phyloP scores from a whole-genome alignment of 2,113 vertebrate genomes.

The Lophochroa leadbeateri region DNA sequence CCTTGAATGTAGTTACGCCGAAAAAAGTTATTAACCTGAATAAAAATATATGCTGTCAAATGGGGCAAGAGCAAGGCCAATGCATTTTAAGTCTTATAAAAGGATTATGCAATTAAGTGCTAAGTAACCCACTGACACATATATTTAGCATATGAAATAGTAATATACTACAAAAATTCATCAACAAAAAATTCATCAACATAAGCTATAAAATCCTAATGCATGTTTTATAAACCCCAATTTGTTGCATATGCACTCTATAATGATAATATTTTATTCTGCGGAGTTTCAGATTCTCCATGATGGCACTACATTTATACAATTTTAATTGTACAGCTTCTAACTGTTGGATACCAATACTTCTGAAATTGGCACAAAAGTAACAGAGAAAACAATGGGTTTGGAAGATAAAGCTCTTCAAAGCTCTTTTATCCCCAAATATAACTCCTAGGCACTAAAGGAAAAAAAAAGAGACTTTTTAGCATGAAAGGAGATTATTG shows the following conservation, averaged over 20 bases:
- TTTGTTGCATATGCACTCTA: background rate
- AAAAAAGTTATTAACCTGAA: background rate
- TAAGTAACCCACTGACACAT: background rate
- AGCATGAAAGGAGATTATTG: slow-evolving; percentile 30
- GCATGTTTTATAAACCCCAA: background rate
- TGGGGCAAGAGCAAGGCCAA: background rate
- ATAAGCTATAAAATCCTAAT: slow-evolving; percentile 1
- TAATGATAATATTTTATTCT: background rate
- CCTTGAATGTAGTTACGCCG: background rate
- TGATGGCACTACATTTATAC: background rate
- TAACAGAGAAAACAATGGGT: slow-evolving; percentile 34
- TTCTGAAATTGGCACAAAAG: background rate
- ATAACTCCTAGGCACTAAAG: slow-evolving; percentile 5
- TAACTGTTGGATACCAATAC: background rate
- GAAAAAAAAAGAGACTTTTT: background rate
- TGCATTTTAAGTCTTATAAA: background rate
- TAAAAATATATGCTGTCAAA: slow-evolving; percentile 5
- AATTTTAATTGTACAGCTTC: background rate
- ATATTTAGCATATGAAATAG: background rate
- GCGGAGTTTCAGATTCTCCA: background rate
- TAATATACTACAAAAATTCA: background rate
- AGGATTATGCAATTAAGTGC: background rate
- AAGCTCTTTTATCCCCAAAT: slow-evolving; percentile 24
- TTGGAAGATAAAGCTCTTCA: slow-evolving; percentile 49
- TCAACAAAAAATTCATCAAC: background rate